These are phyloP conservation scores for Trematomus bernacchii DNA, from an alignment of 2,797 vertebrate genomes.

Conservation along the genomic window DNA sequence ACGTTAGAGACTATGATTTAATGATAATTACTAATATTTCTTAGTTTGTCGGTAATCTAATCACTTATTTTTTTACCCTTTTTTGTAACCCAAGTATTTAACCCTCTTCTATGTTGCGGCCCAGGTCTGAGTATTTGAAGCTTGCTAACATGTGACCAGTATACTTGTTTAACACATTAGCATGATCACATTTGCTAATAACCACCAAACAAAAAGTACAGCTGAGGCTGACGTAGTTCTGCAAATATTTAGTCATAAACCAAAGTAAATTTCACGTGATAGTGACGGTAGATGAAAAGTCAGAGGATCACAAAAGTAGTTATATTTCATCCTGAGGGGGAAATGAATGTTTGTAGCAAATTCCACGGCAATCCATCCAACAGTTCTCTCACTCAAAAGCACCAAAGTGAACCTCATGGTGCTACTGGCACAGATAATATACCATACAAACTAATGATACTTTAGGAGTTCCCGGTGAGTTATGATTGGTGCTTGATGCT, in stretches of 20 bases:
- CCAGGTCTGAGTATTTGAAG: too few relatives aligned
- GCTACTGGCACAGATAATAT: neutral
- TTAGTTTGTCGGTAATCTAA: too few relatives aligned
- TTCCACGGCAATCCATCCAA: neutral
- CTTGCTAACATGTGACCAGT: neutral
- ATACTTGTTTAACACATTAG: too few relatives aligned
- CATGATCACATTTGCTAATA: too few relatives aligned
- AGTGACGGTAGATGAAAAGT: neutral
- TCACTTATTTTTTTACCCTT: too few relatives aligned
- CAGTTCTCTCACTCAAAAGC: neutral
- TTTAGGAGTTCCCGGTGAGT: neutral
- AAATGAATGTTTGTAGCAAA: neutral
- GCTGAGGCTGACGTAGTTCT: neutral
- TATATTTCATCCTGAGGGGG: neutral
- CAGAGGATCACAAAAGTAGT: neutral
- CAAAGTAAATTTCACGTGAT: neutral
- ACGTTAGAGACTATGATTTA: too few relatives aligned
- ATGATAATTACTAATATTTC: too few relatives aligned
- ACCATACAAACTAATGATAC: neutral
- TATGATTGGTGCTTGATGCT: fast-evolving
- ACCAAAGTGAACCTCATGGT: neutral
- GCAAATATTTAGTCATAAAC: neutral
- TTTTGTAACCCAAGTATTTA: too few relatives aligned
- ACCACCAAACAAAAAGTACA: neutral
- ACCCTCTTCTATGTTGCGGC: too few relatives aligned